Evolutionary conservation across 2,888 invertebrate species (phyloP).

Genomic region (Sturmia bella): DNA sequence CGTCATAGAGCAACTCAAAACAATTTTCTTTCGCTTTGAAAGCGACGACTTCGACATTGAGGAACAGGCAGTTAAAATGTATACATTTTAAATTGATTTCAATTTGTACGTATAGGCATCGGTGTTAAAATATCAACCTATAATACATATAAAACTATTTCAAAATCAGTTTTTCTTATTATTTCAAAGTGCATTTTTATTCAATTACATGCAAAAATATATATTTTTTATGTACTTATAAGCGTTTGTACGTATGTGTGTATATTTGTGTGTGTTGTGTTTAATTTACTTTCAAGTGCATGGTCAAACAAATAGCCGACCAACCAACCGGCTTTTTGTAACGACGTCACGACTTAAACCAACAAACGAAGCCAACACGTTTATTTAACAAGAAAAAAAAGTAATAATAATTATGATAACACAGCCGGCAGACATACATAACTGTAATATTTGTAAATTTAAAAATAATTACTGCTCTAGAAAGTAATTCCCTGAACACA

Average conservation of each 20-base stretch:
- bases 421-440: slow-evolving; percentile 8
- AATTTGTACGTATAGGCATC: too few species aligned
- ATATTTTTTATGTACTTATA: not conserved
- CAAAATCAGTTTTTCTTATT: slow-evolving; percentile 29
- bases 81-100: too few species aligned
- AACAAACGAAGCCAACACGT: slow-evolving; percentile 15
- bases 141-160: too few species aligned
- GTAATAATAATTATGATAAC: slow-evolving; percentile 5
- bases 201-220: too few species aligned
- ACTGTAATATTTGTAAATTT: slow-evolving; percentile 56
- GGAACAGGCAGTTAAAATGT: too few species aligned
- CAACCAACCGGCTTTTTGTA: slow-evolving; percentile 43
- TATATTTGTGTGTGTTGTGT: slow-evolving; percentile 16
- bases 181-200: too few species aligned
- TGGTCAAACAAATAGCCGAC: slow-evolving; percentile 22
- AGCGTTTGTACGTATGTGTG: not conserved
- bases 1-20: too few species aligned
- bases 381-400: slow-evolving; percentile 1
- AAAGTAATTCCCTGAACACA: not conserved
- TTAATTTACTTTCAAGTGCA: slow-evolving; percentile 49
- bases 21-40: too few species aligned
- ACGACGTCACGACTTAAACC: slow-evolving; percentile 50
- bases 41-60: too few species aligned
- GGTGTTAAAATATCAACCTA: too few species aligned
- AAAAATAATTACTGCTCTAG: not conserved